Evolutionary conservation across 2,797 vertebrate species (phyloP).

Genomic region (Amniataba percoides): DNA sequence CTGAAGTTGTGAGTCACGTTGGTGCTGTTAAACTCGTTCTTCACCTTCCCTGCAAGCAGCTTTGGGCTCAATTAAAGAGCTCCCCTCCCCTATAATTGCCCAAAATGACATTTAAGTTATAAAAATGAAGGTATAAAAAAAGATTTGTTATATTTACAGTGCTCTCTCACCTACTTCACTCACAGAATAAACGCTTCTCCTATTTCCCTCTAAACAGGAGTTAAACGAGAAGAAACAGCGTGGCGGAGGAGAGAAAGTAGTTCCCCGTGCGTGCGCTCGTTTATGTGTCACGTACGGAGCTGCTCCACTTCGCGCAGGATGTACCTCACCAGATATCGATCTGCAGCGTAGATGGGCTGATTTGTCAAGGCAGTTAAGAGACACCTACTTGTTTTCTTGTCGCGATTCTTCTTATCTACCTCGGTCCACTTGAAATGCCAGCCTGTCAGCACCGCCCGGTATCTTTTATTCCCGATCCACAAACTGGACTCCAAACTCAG

Average conservation of each 20-base stretch:
- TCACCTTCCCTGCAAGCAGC: conserved; percentile 53
- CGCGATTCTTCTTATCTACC: conserved; percentile 81
- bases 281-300: not conserved
- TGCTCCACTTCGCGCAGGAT: not conserved
- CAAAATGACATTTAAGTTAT: not conserved
- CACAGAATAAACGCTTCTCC: not conserved
- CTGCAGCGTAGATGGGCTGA: not conserved
- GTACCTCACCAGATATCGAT: not conserved
- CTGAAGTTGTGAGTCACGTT: conserved; percentile 55
- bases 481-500: conserved; percentile 82
- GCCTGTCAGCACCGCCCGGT: conserved; percentile 81
- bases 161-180: not conserved
- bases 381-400: conserved; percentile 81
- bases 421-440: conserved; percentile 87
- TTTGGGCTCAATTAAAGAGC: not conserved
- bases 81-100: not conserved
- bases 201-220: not conserved
- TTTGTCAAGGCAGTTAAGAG: not conserved
- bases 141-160: not conserved
- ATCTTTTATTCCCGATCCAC: conserved; percentile 82
- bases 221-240: not conserved
- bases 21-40: conserved; percentile 77
- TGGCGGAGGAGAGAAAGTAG: not conserved
- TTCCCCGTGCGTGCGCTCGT: not conserved
- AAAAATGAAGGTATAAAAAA: rapidly evolving